Conservation (phyloP, 2,113 vertebrate species). For the Barnardius zonarius region DNA sequence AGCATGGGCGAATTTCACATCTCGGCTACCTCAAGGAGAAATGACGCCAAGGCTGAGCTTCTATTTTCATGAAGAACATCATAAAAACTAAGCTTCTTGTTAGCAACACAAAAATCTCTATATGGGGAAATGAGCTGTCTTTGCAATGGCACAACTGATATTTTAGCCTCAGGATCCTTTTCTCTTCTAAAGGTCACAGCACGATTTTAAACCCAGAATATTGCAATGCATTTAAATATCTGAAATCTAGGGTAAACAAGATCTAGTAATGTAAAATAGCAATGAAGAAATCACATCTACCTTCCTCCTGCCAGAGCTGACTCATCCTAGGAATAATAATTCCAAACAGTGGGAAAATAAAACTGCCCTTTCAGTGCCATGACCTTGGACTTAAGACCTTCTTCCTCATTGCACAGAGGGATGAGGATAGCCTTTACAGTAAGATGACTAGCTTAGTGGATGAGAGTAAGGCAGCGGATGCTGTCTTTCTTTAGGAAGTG, state of each 20-base stretch:
- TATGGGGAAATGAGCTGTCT: conserved; percentile 24
- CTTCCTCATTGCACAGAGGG: neutral
- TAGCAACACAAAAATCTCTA: conserved; percentile 15
- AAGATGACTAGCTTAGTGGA: neutral
- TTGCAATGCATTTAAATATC: neutral
- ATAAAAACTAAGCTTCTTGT: conserved; percentile 30
- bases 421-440: neutral
- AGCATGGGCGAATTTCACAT: conserved; percentile 12
- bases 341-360: neutral
- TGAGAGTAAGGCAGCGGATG: neutral
- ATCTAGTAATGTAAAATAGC: neutral
- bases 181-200: conserved; percentile 12
- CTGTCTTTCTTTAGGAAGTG: neutral
- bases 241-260: neutral
- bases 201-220: conserved; percentile 18
- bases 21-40: neutral
- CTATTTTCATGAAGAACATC: neutral
- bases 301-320: neutral
- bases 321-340: neutral
- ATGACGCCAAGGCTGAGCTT: neutral
- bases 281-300: neutral
- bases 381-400: neutral
- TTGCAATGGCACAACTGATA: conserved; percentile 1
- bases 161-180: conserved; percentile 46
- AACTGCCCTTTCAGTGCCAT: neutral